These are phyloP conservation scores for Papilio elwesi DNA, from an alignment of 2,888 invertebrate genomes.

Conservation along the genomic window DNA sequence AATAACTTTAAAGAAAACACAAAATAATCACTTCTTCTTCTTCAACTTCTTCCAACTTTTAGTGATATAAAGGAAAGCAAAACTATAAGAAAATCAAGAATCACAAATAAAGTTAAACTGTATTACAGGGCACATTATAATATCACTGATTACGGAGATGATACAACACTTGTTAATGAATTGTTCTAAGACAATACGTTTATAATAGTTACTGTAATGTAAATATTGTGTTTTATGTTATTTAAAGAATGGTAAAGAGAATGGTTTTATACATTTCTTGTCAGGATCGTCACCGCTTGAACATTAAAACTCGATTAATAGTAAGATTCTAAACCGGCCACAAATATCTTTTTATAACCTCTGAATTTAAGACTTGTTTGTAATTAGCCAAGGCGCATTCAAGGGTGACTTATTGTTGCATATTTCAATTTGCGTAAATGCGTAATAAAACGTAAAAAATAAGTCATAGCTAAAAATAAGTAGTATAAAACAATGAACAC, in stretches of 20 bases:
- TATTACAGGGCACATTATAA: conserved; percentile 11
- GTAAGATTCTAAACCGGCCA: not conserved
- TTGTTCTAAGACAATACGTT: conserved; percentile 13
- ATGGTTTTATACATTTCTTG: conserved; percentile 5
- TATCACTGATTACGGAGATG: not conserved
- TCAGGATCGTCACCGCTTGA: not conserved
- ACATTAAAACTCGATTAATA: conserved; percentile 6
- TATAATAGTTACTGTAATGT: conserved; percentile 10
- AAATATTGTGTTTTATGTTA: conserved; percentile 15
- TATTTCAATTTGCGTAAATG: no score
- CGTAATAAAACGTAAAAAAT: no score
- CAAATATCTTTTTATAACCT: not conserved
- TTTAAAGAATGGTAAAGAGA: conserved; percentile 5
- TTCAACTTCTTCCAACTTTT: not conserved
- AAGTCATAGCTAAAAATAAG: no score
- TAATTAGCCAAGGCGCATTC: no score
- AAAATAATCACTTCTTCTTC: no score
- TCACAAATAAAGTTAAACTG: conserved; percentile 6
- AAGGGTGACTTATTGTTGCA: no score
- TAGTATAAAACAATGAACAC: no score
- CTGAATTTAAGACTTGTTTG: no score
- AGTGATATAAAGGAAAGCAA: not conserved
- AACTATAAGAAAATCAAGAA: conserved; percentile 6
- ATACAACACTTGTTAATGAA: conserved; percentile 18
- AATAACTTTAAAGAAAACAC: no score